Base-by-base conservation (phyloP, 2,113 vertebrate species). In the Xerus inauris region DNA sequence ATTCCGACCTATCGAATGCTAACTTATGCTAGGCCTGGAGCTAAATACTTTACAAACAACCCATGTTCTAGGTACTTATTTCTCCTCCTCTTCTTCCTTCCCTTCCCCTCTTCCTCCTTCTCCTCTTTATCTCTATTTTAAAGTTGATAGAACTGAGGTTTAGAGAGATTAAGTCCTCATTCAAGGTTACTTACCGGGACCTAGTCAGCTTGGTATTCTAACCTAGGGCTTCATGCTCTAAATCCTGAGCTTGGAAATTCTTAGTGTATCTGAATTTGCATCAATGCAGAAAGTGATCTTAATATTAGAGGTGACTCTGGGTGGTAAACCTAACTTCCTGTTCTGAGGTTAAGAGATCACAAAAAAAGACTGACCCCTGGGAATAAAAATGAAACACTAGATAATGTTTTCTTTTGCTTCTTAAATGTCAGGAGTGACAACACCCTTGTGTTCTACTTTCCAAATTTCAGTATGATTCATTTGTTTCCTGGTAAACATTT, bases 371-470 rank as follows among this genome's bases (percentile, higher is more conserved):
- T 19, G 26, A 64, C 28, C 14, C 1, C 45, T 35, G 24, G 30
- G 32, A 87, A n/a, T 96, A 38, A 94, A 83, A 75, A 38, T 79
- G 22, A 84, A 92, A 94, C 40, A 49, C 32, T 47, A 54, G 17
- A 47, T 65, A 64, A 79, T 10, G 32, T 54, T 85, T 89, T 42
- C 16, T 84, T 92, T 90, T 71, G 42, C 5, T 94, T 80, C 59
- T 88, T 45, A 51, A 30, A 65, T 75, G 35, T 95, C 76, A 89
- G 45, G 2, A 16, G 59, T 79, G 87, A 75, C 71, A 69, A 75
- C 71, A 69, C 35, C 12, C 13, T 40, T 22, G 28, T 42, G 32
- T 67, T 89, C 38, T 38, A 6, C 67, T 91, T 87, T 92, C 65
- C 75, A 62, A 42, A n/a, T 89, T 94, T 95, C n/a, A 47, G 0